Base-by-base conservation (phyloP, 2,888 invertebrate species). In the Margaritifera margaritifera region DNA sequence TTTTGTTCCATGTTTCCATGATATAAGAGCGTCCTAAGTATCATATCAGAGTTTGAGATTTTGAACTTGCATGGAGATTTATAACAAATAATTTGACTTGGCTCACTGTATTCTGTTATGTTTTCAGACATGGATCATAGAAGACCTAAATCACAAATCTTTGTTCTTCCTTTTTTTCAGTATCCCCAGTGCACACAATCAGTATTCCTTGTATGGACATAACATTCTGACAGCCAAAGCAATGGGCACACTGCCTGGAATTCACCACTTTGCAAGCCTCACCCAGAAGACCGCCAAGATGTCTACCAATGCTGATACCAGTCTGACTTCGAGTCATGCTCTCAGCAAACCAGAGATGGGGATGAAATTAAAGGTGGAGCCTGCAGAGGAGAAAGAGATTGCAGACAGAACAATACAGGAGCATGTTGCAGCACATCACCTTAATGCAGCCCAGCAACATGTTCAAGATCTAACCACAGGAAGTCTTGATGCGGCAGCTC, bases 331-430 rank as follows among this genome's bases (percentile, higher is more conserved):
- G 6, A 54, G 8, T 2, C 56, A 11, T 22, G 22, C 3, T 51
- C 64, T 51, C 63, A 68, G 68, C 53, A 62, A 53, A 31, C 50
- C 52, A 22, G n/a, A 19, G 24, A 68, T 74, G 50, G 77, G 70
- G 24, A 70, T 77, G 72, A 77, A 77, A 63, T 61, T 77, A 55
- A 77, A 77, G 58, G 68, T 66, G n/a, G 77, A 77, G 25, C 70
- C 72, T 2, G 52, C 72, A 50, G 77, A 77, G 42, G 77, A 77
- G 57, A 77, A 74, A 24, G 77, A 77, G 58, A 66, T 77, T 6
- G 77, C 77, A 5, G 77, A 77, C 64, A 72, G 77, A 61, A 69
- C 77, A 4, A 77, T 77, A 70, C 77, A 77, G 60, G 74, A 77
- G 53, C 69, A 74, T 54, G 74, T 77, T 25, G 74, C 77, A 4